Evolutionary conservation across 92 coral and sea anemone species (phyloP).

Genomic region (Epizoanthus rinbou): DNA sequence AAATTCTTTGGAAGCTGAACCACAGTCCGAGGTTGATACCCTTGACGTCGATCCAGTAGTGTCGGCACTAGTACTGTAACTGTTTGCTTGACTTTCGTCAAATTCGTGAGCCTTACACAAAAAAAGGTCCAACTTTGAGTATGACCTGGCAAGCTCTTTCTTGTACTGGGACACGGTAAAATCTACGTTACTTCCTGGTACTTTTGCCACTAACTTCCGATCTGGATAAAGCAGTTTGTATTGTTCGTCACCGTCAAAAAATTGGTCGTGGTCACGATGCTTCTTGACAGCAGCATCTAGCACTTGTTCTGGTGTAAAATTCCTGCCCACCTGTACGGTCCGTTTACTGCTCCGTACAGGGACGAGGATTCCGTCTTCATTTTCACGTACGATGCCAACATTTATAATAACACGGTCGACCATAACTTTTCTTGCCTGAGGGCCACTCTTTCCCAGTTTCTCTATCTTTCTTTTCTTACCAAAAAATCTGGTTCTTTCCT

Average conservation of each 20-base stretch:
- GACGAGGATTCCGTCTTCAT: too few species aligned
- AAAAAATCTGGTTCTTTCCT: too few species aligned
- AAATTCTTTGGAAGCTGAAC: too few species aligned
- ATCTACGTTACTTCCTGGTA: conserved; percentile 48
- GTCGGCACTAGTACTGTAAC: neutral
- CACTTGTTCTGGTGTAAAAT: conserved; percentile 34
- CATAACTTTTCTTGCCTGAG: too few species aligned
- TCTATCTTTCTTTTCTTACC: too few species aligned
- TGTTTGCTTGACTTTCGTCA: conserved; percentile 9
- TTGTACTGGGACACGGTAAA: conserved; percentile 49
- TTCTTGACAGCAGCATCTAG: conserved; percentile 43
- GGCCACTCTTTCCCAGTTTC: too few species aligned
- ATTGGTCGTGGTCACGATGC: conserved; percentile 45
- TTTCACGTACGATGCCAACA: too few species aligned
- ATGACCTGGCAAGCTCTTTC: conserved; percentile 42
- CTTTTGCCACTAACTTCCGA: conserved; percentile 47
- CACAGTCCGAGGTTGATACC: neutral
- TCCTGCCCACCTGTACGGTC: conserved; percentile 46
- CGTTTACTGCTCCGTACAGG: conserved; percentile 45
- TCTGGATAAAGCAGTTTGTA: conserved; percentile 56
- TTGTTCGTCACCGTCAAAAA: conserved; percentile 37
- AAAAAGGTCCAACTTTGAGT: conserved; percentile 37
- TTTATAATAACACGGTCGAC: too few species aligned
- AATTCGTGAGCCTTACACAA: too few species aligned
- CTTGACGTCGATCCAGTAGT: neutral